A percentile compares a stretch with the other conserved stretches of the same genome.
These are phyloP conservation scores for Netelia virgata DNA, from an alignment of 2,888 invertebrate genomes.

Conservation along the genomic window DNA sequence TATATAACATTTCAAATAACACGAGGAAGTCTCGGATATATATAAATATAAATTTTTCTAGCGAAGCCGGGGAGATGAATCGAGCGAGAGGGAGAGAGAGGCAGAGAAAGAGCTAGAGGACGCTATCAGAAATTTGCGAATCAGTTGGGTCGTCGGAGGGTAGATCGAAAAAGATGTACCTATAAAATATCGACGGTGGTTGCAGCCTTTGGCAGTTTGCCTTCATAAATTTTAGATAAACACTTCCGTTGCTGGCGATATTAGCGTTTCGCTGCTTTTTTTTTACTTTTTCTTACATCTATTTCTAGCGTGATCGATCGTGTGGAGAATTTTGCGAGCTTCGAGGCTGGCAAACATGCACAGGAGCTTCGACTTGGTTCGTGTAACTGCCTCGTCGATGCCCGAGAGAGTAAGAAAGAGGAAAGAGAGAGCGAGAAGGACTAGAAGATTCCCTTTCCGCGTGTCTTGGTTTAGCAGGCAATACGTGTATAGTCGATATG, in stretches of 20 bases:
- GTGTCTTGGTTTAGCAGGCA: slow-evolving; percentile 28
- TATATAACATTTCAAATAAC: neutral
- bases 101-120: neutral
- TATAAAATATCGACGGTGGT: slow-evolving; percentile 37
- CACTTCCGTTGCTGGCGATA: slow-evolving; percentile 29
- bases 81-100: slow-evolving; percentile 11
- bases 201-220: slow-evolving; percentile 70
- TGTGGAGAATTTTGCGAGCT: neutral
- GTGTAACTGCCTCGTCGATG: slow-evolving; percentile 1
- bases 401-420: neutral
- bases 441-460: slow-evolving; percentile 30
- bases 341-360: neutral
- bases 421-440: slow-evolving; percentile 29
- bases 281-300: slow-evolving; percentile 9
- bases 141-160: neutral
- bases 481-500: slow-evolving; percentile 3
- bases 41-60: neutral
- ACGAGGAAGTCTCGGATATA: neutral
- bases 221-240: slow-evolving; percentile 73
- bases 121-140: neutral
- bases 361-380: slow-evolving; percentile 17
- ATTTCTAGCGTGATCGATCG: slow-evolving; percentile 35
- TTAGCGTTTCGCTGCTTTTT: slow-evolving; percentile 10
- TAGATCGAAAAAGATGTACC: neutral
- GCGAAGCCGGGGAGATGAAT: neutral